Percentiles rank a stretch among this genome's conserved stretches.
These are phyloP conservation scores for Danionella dracula DNA, from an alignment of 2,797 vertebrate genomes.

Conservation along the genomic window DNA sequence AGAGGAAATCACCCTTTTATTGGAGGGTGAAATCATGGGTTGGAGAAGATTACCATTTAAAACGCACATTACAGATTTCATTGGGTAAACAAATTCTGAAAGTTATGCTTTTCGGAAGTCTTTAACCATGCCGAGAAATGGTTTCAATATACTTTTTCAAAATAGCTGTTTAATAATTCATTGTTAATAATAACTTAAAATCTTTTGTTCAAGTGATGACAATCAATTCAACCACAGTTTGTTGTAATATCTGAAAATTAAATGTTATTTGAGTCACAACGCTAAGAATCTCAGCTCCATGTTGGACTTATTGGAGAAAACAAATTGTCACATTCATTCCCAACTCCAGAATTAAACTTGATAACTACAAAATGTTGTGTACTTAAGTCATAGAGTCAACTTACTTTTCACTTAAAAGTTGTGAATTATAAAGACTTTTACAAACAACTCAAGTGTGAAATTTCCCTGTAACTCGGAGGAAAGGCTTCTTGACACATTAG, in stretches of 20 bases:
- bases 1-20: conserved; percentile 59
- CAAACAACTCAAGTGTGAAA: conserved; percentile 73
- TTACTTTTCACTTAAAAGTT: conserved; percentile 54
- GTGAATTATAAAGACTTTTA: conserved; percentile 64
- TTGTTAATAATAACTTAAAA: too few relatives aligned
- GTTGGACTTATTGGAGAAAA: too few relatives aligned
- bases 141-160: too few relatives aligned
- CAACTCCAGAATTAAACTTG: too few relatives aligned
- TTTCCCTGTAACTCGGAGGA: conserved; percentile 69
- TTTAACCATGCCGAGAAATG: conserved; percentile 1
- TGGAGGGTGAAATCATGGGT: conserved; percentile 54
- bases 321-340: background rate
- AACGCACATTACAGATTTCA: conserved; percentile 14
- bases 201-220: too few relatives aligned
- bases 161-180: too few relatives aligned
- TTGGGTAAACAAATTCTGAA: conserved; percentile 19
- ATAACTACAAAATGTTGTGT: too few relatives aligned
- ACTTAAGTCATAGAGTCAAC: background rate
- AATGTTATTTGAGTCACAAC: too few relatives aligned
- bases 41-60: conserved; percentile 48
- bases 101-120: conserved; percentile 7
- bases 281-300: too few relatives aligned
- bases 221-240: too few relatives aligned
- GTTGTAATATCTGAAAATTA: too few relatives aligned
- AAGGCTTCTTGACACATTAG: conserved; percentile 73